Evolutionary conservation across 2,113 vertebrate species (phyloP).

Genomic region (Oryzias melastigma): DNA sequence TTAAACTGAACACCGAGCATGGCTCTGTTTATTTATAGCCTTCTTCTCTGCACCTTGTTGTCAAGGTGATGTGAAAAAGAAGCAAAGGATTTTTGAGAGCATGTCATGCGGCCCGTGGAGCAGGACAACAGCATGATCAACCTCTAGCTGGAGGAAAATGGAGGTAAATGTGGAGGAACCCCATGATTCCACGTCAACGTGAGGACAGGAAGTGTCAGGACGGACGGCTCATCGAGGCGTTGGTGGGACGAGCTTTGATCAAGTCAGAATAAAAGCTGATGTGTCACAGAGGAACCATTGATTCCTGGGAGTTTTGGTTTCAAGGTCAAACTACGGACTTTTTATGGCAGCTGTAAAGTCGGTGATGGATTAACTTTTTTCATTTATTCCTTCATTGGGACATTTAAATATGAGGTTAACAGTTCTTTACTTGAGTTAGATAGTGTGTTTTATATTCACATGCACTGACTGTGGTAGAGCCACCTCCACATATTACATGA

Average conservation of each 20-base stretch:
- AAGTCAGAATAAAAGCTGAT: too few species aligned
- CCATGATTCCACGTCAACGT: too few species aligned
- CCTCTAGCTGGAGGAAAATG: background rate
- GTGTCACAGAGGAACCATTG: background rate
- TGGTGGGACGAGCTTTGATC: constrained; percentile 1
- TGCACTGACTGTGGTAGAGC: background rate
- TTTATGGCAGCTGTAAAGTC: background rate
- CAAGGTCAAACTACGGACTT: background rate
- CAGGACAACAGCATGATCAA: background rate
- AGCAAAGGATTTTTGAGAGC: background rate
- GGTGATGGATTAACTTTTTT: background rate
- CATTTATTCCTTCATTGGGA: background rate
- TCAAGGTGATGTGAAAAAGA: constrained; percentile 13
- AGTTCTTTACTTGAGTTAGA: too few species aligned
- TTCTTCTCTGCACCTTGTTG: constrained; percentile 4
- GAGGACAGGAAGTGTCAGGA: too few species aligned
- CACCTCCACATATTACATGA: too few species aligned
- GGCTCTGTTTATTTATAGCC: background rate
- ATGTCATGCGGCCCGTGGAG: background rate
- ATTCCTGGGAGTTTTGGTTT: background rate
- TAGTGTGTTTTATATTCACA: background rate
- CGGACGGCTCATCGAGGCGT: constrained; percentile 1
- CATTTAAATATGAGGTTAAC: background rate
- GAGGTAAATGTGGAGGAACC: background rate
- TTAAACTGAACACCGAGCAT: constrained; percentile 1